A percentile compares a stretch with the other conserved stretches of the same genome.
Evolutionary conservation across 2,797 vertebrate species (phyloP).

Genomic region (Chromis chromis): DNA sequence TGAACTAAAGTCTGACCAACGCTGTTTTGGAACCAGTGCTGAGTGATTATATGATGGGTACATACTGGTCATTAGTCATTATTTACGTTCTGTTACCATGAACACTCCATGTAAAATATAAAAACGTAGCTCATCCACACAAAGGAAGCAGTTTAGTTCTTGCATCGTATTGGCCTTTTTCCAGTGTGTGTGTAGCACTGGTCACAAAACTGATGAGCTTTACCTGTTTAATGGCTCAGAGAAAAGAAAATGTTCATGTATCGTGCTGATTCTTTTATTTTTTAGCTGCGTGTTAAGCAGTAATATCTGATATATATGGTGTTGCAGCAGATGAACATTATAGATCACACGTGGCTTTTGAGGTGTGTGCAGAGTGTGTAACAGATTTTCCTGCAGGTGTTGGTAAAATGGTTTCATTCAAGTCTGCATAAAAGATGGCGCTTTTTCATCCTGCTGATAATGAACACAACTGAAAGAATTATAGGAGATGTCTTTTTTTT

Average conservation of each 20-base stretch:
- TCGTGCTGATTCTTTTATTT: background rate
- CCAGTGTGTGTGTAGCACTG: background rate
- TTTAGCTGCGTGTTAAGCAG: too few relatives aligned
- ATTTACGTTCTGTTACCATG: background rate
- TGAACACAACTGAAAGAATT: constrained; percentile 11
- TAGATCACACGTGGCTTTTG: background rate
- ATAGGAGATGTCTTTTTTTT: background rate
- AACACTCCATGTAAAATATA: background rate
- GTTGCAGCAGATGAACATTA: background rate
- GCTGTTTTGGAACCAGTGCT: background rate
- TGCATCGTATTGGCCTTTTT: background rate
- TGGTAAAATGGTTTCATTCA: constrained; percentile 5
- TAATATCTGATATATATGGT: background rate
- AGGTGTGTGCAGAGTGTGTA: background rate
- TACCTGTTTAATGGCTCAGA: background rate
- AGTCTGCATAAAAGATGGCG: background rate
- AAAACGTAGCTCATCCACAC: background rate
- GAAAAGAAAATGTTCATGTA: background rate
- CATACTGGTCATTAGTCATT: background rate
- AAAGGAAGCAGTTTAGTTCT: background rate
- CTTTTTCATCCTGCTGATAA: constrained; percentile 20
- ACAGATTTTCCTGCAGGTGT: constrained; percentile 28
- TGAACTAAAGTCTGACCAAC: background rate
- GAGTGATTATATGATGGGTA: background rate
- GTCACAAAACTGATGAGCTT: background rate